Percentiles rank a stretch among this genome's conserved stretches.
These are phyloP conservation scores for Sthenelais limicola DNA, from an alignment of 2,888 invertebrate species.

Conservation along the genomic window DNA sequence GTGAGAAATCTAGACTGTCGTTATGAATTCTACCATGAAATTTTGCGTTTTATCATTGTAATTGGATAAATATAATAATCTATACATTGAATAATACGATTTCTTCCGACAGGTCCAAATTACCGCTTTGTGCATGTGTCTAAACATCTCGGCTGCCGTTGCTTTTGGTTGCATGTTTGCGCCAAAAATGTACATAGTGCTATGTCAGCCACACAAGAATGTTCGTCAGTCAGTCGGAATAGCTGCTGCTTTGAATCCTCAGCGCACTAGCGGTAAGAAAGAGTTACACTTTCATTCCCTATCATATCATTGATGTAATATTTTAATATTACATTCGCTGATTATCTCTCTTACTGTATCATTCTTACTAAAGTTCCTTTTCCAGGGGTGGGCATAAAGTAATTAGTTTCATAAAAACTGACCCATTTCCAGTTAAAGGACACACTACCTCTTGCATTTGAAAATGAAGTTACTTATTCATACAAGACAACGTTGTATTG, in stretches of 20 bases:
- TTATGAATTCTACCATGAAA: too few species aligned
- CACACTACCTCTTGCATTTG: too few species aligned
- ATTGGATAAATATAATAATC: too few species aligned
- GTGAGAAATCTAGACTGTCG: too few species aligned
- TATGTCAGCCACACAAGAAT: conserved; percentile 83
- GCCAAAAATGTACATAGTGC: conserved; percentile 82
- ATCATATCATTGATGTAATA: neutral
- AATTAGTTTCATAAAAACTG: too few species aligned
- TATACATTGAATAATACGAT: too few species aligned
- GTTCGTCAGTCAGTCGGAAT: conserved; percentile 75
- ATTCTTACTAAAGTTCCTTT: too few species aligned
- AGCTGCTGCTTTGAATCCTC: conserved; percentile 48
- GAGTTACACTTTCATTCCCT: neutral
- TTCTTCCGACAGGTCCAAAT: conserved; percentile 78
- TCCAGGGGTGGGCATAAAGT: too few species aligned
- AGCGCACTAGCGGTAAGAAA: conserved; percentile 18
- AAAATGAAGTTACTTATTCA: too few species aligned
- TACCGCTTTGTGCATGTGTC: conserved; percentile 80
- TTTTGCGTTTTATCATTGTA: too few species aligned
- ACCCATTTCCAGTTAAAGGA: too few species aligned
- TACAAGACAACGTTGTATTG: too few species aligned
- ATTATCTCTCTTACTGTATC: conserved; percentile 15
- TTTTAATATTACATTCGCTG: conserved; percentile 27
- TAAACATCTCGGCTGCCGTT: conserved; percentile 81
- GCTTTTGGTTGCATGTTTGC: conserved; percentile 81